Base-by-base conservation (phyloP, 2,113 vertebrate genomes). In the Sceloporus tristichus region DNA sequence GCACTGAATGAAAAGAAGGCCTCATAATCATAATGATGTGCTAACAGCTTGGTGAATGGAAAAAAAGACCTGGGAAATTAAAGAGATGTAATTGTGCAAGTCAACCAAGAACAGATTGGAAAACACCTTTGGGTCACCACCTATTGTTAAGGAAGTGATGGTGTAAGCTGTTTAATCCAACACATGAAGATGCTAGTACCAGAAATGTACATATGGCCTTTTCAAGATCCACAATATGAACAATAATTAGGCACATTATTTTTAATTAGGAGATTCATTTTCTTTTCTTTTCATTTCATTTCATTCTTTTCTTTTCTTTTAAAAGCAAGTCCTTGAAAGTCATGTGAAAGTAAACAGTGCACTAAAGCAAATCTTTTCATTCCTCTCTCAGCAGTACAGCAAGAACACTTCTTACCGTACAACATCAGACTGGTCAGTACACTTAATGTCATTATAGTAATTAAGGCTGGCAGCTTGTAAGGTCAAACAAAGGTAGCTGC, bases 401-500 rank as follows among this genome's bases (percentile, higher is more conserved):
- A 95, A 93, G 73, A 94, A 88, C 89, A 92, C 93, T 94, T 95
- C 90, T 94, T 93, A 94, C 86, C 90, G 38, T 94, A 90, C 90
- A 95, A 89, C 89, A 91, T n/a, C 86, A 93, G 92, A 95, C 90
- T 96, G 96, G 96, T 95, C 96, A 97, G 89, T 95, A 93, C 91
- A 95, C 94, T 96, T 96, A 96, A 96, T 97, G 93, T 85, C 90
- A 95, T 95, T 97, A 95, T 95, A 95, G 87, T 95, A 97, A 97
- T 97, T 95, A 97, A 94, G 91, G 87, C 91, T 95, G 94, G 94
- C 94, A 97, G 96, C 95, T 88, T 97, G 95, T 94, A 96, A 94
- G 94, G 96, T 97, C 96, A 97, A 96, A 95, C 95, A 96, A 96
- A 97, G 96, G 96, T 94, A 96, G 91, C 91, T 96, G 91, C 93